phyloP scores from a whole-genome alignment of 1,140 invertebrate species.

The Ephestia elutella region DNA sequence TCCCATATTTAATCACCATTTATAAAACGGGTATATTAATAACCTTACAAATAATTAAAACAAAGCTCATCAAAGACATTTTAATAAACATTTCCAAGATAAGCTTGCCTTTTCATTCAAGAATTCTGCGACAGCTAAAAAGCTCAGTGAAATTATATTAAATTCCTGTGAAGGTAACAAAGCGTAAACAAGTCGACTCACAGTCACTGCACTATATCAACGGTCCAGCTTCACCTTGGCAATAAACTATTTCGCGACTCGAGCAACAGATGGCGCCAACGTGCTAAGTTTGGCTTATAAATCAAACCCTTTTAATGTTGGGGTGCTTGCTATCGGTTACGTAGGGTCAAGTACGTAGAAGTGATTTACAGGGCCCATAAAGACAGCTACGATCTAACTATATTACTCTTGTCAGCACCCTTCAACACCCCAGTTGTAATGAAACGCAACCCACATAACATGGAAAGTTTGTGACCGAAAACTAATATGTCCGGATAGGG shows the following conservation, averaged over 20 bases:
- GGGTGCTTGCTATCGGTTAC: slow-evolving; percentile 46
- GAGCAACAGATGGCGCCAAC: slow-evolving; percentile 59
- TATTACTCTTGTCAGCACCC: slow-evolving; percentile 52
- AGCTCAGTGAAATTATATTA: neutral
- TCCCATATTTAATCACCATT: too few species aligned
- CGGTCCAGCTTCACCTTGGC: slow-evolving; percentile 37
- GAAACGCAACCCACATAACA: slow-evolving; percentile 26
- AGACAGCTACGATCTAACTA: slow-evolving; percentile 39
- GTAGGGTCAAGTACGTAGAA: slow-evolving; percentile 52
- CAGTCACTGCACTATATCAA: slow-evolving; percentile 13
- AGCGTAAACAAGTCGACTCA: neutral
- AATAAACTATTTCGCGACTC: slow-evolving; percentile 44
- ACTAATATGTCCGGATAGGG: slow-evolving; percentile 2
- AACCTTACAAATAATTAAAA: too few species aligned
- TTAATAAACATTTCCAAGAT: neutral
- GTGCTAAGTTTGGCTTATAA: slow-evolving; percentile 58
- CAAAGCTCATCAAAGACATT: too few species aligned
- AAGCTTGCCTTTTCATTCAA: neutral
- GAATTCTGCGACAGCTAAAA: neutral
- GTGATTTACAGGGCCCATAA: slow-evolving; percentile 59
- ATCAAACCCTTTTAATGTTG: slow-evolving; percentile 68
- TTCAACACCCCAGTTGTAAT: slow-evolving; percentile 36
- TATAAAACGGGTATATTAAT: too few species aligned
- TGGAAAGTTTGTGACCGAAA: slow-evolving; percentile 8
- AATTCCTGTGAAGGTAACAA: neutral